Evolutionary conservation across 2,797 vertebrate genomes (phyloP).

Genomic region (Dendrocincla tyrannina): DNA sequence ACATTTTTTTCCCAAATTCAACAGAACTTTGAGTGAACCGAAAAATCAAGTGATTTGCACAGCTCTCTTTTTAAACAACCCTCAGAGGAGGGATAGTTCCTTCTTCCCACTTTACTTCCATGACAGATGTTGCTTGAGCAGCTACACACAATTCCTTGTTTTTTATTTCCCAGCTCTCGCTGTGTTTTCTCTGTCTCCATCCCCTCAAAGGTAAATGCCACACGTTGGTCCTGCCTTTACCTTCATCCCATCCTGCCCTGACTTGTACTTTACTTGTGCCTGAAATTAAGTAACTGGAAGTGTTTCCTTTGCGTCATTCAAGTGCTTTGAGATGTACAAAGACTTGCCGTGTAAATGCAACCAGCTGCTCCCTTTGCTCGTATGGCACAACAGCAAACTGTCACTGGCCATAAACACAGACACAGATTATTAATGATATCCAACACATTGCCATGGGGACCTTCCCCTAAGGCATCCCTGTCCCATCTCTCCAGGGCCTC

Average conservation of each 20-base stretch:
- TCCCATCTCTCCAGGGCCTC: not conserved
- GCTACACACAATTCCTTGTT: not conserved
- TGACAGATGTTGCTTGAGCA: constrained; percentile 37
- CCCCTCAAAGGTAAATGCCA: not conserved
- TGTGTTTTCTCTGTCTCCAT: not conserved
- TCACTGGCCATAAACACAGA: not conserved
- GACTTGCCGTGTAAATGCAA: not conserved
- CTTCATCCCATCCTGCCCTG: not conserved
- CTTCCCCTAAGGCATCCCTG: not conserved
- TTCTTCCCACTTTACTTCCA: constrained; percentile 12
- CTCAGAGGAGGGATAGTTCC: constrained; percentile 15
- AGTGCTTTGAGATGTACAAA: constrained; percentile 1
- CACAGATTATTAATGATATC: not conserved
- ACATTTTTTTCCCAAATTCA: not conserved
- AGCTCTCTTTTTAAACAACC: constrained; percentile 30
- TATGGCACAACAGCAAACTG: constrained; percentile 26
- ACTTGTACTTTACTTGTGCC: not conserved
- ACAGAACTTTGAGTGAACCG: constrained; percentile 36
- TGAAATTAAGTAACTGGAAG: constrained; percentile 5
- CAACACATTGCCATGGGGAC: not conserved
- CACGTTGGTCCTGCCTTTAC: not conserved
- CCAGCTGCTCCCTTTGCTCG: not conserved
- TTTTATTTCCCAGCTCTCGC: not conserved
- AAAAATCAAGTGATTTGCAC: constrained; percentile 55
- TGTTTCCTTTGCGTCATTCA: constrained; percentile 1